Evolutionary conservation across 2,113 vertebrate genomes (phyloP).

Genomic region (Dicrurus megarhynchus): DNA sequence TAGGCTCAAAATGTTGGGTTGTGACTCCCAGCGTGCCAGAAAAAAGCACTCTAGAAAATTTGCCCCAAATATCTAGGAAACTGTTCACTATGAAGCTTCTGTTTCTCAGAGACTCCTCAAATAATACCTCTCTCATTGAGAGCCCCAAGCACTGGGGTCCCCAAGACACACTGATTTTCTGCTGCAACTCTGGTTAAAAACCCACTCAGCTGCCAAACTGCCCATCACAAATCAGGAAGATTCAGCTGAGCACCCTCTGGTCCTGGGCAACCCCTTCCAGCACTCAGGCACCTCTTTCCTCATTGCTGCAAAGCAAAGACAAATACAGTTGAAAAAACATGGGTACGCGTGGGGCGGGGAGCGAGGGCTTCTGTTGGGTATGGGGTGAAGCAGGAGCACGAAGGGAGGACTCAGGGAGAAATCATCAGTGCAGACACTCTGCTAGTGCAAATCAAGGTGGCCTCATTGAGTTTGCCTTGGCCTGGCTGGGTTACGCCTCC

Average conservation of each 20-base stretch:
- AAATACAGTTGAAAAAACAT: neutral
- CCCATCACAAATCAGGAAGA: neutral
- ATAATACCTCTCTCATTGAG: neutral
- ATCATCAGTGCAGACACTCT: neutral
- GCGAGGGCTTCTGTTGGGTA: neutral
- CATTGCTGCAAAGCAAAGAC: neutral
- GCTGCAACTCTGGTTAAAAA: neutral
- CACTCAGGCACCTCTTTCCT: neutral
- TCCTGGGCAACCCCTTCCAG: neutral
- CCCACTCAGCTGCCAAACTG: neutral
- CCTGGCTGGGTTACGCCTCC: neutral
- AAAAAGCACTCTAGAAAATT: neutral
- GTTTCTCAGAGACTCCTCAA: neutral
- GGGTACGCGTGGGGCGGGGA: rapidly evolving
- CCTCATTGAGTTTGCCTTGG: neutral
- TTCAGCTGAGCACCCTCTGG: neutral
- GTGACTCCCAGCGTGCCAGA: neutral
- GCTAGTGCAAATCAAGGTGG: neutral
- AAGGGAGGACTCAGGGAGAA: neutral
- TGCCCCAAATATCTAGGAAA: neutral
- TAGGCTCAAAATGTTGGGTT: neutral
- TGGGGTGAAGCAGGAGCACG: rapidly evolving
- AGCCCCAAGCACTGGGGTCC: neutral
- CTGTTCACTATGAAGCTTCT: neutral
- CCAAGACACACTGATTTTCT: neutral